Base-by-base conservation (phyloP, 2,113 vertebrate species). In the Paradoxurus hermaphroditus region DNA sequence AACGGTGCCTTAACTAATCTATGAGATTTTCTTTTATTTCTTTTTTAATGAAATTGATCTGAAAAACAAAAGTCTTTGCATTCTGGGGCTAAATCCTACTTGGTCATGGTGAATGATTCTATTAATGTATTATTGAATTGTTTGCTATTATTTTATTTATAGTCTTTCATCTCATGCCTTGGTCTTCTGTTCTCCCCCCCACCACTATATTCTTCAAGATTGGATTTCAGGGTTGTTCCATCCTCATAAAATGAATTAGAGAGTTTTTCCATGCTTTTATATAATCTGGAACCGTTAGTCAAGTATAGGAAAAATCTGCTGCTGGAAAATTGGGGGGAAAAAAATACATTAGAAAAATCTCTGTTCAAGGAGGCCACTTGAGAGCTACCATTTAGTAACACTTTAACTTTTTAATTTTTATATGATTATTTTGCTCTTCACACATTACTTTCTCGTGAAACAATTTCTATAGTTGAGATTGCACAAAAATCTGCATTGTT, bases 61-160 rank as follows among this genome's bases (percentile, higher is more conserved):
- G 46, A 91, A 95, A 84, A 65, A 44, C 39, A 51, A 65, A 97
- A 78, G 53, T 72, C 84, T 90, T 94, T 87, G 86, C 41, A 82
- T 96, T 97, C 83, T 62, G 75, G 44, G 63, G 92, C 86, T 91
- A 90, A 97, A 90, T 31, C 44, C 44, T 63, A 34, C 84, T 87
- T 95, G 96, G 92, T 72, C 92, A 94, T 92, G 87, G 97, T 23
- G 39, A 97, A 72, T 49, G 86, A 83, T 63, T 96, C 97, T 89
- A 85, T 96, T 96, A 96, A 84, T 90, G 82, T 86, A 77, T 96
- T 96, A 97, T 88, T 87, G 92, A 95, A 95, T 95, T 85, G 44
- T 87, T 94, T 87, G 96, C 73, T 96, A 84, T 97, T 79, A 82
- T 91, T 96, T 96, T 95, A 94, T 96, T 96, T 96, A 94, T 85